These are phyloP conservation scores for Lepilemur septentrionalis DNA, from an alignment of 2,797 vertebrate species.

Conservation along the genomic window DNA sequence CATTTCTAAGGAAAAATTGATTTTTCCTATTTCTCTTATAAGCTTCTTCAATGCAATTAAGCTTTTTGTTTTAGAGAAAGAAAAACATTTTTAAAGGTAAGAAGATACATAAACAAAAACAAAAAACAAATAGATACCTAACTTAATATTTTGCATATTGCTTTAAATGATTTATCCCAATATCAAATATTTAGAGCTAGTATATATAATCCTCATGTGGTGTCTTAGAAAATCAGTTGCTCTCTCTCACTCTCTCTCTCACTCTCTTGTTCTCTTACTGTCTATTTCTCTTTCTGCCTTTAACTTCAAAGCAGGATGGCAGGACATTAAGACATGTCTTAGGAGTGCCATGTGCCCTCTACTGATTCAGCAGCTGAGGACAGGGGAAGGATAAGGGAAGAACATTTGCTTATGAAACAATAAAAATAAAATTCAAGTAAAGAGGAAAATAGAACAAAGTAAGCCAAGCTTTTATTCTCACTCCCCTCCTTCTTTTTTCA, in stretches of 20 bases:
- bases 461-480: background rate
- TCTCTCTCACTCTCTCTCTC: background rate
- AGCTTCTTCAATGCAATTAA: background rate
- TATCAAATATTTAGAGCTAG: background rate
- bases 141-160: background rate
- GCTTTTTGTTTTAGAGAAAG: background rate
- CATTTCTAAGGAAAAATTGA: background rate
- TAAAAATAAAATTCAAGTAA: background rate
- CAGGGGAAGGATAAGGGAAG: background rate
- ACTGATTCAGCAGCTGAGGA: background rate
- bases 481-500: background rate
- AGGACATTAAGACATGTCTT: background rate
- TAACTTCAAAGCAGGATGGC: background rate
- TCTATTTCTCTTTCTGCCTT: background rate
- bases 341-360: fast-evolving
- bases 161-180: background rate
- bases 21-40: background rate
- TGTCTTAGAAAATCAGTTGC: background rate
- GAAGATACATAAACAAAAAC: background rate
- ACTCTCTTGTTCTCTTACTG: background rate
- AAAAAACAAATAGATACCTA: background rate
- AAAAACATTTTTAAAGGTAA: background rate
- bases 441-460: background rate
- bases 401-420: background rate
- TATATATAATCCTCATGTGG: background rate